Base-by-base conservation (phyloP, 1,140 invertebrate genomes). In the Drosophila insularis region DNA sequence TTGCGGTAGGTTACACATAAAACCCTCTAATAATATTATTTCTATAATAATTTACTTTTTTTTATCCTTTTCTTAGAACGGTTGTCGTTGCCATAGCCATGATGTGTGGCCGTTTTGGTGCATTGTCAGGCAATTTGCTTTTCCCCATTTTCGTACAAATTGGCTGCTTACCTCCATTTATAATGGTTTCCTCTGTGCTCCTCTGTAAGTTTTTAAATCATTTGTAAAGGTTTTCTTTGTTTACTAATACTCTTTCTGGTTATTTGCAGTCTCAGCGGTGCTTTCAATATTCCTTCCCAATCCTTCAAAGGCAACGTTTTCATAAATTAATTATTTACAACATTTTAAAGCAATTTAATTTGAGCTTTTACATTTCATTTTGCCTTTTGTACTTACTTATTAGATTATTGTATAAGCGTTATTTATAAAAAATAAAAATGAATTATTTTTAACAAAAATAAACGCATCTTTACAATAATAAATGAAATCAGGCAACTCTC, bases 61-160 rank as follows among this genome's bases (percentile, higher is more conserved):
- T 0, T 10, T 10, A 31, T 31, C 4, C 5, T 5, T 27, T 1
- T 5, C 7, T 46, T 68, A 91, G 90, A 27, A 84, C 90, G 2
- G 50, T 91, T 53, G 79, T 91, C 32, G 84, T 91, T 8, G 84
- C 90, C 35, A 82, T 76, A 40, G 81, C 79, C 50, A 87, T 91
- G 87, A 91, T 91, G 91, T 92, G 77, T 58, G 91, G 90, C 4
- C 82, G 91, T 2, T 59, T 89, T 43, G 91, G 91, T 5, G 91
- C 91, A 0, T 53, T 92, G 10, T 87, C 91, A 0, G 91, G 91
- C 5, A 92, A 92, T 61, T 39, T 91, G 6, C 71, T 92, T 1
- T 92, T 92, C 35, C 91, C 91, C 0, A 60, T 89, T 8, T 78
- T 92, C 23, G 62, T 92, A 13, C 72, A 91, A 46, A 82, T 86